Percentiles rank a stretch among this genome's conserved stretches.
phyloP scores from a whole-genome alignment of 2,888 invertebrate genomes.

The Tortrix viridana region DNA sequence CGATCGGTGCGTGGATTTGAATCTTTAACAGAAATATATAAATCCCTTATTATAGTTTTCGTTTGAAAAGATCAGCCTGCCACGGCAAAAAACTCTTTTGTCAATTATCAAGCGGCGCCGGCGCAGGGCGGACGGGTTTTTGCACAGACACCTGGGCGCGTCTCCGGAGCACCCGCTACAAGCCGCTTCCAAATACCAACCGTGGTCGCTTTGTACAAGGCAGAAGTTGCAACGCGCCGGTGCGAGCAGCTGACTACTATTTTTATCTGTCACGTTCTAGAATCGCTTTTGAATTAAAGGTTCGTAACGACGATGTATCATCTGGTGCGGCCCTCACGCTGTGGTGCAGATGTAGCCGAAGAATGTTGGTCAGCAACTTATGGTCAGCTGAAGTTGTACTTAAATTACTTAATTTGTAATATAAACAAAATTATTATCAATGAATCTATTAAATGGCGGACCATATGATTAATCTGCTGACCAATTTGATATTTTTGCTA shows the following conservation, averaged over 20 bases:
- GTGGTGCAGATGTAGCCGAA: too few species aligned
- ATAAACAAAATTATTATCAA: too few species aligned
- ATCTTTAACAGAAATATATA: slow-evolving; percentile 4
- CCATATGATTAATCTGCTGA: too few species aligned
- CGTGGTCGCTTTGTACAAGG: neutral
- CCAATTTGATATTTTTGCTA: too few species aligned
- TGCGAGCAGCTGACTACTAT: slow-evolving; percentile 17
- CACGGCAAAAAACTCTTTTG: slow-evolving; percentile 27
- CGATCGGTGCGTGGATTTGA: neutral
- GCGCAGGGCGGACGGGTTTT: slow-evolving; percentile 31
- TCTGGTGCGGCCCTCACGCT: too few species aligned
- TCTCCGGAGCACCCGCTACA: neutral
- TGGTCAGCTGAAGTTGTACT: too few species aligned
- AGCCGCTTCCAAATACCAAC: neutral
- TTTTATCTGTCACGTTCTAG: slow-evolving; percentile 32
- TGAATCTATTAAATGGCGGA: too few species aligned
- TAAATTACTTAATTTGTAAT: too few species aligned
- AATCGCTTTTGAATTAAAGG: slow-evolving; percentile 23
- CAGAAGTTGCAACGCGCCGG: neutral
- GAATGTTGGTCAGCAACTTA: too few species aligned
- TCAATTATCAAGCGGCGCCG: slow-evolving; percentile 20
- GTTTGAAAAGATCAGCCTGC: slow-evolving; percentile 9
- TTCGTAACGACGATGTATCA: slow-evolving; percentile 3
- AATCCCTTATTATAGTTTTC: slow-evolving; percentile 6
- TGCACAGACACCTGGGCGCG: slow-evolving; percentile 32